These are phyloP conservation scores for Eptatretus atami DNA, from an alignment of 2,797 vertebrate genomes.

Conservation along the genomic window DNA sequence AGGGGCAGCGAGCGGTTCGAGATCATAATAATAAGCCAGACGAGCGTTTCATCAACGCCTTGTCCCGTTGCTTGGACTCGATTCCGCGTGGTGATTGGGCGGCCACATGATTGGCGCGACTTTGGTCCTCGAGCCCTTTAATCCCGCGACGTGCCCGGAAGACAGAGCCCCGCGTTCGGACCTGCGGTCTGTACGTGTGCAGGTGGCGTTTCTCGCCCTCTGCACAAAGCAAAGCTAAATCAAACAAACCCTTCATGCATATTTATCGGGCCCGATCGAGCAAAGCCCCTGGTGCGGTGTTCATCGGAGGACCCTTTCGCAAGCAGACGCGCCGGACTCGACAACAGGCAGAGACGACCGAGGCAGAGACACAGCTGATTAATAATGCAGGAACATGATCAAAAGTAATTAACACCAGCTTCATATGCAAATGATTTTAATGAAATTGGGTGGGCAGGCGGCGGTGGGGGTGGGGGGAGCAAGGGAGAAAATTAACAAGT, in stretches of 20 bases:
- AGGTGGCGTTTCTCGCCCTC: constrained; percentile 13
- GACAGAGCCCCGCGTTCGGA: no score
- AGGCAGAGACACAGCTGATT: constrained; percentile 18
- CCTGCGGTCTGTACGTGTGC: no score
- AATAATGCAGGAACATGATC: constrained; percentile 44
- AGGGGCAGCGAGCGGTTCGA: no score
- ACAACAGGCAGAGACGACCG: constrained; percentile 29
- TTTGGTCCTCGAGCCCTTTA: no score
- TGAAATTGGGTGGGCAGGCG: no score
- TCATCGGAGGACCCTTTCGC: constrained; percentile 21
- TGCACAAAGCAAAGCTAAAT: constrained; percentile 10
- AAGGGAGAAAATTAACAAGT: constrained; percentile 98
- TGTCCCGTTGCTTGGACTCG: no score
- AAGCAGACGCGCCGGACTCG: constrained; percentile 26
- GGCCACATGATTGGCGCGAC: no score
- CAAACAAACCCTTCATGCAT: constrained; percentile 9
- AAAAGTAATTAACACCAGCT: constrained; percentile 59
- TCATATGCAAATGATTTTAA: constrained; percentile 70
- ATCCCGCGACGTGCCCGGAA: no score
- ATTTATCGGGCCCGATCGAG: constrained; percentile 8
- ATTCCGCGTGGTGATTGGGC: no score
- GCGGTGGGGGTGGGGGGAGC: constrained; percentile 32
- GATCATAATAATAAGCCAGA: no score
- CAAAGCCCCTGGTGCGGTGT: constrained; percentile 12
- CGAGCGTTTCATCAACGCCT: no score